A percentile compares a stretch with the other conserved stretches of the same genome.
phyloP scores from a whole-genome alignment of 2,888 invertebrate genomes.

The Cryptocheilus praepositus region DNA sequence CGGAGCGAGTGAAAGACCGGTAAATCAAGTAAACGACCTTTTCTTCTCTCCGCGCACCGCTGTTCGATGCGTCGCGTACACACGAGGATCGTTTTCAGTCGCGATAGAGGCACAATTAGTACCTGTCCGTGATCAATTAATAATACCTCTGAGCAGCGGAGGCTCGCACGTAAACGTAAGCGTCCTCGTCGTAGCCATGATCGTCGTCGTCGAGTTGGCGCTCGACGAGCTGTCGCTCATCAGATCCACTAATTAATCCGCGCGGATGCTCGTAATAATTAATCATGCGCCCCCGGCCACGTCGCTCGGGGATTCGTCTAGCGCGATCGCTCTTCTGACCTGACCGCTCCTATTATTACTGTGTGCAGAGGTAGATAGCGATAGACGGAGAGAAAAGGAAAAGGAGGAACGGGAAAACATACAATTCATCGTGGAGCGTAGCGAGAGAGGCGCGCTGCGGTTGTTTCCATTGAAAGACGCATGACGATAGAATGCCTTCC shows the following conservation, averaged over 20 bases:
- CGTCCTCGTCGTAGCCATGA: background rate
- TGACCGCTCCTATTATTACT: constrained; percentile 24
- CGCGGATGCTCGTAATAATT: constrained; percentile 37
- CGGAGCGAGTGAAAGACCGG: constrained; percentile 14
- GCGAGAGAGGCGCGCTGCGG: background rate
- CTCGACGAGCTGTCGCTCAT: constrained; percentile 51
- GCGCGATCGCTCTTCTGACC: constrained; percentile 15
- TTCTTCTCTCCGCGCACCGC: background rate
- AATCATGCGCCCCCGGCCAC: constrained; percentile 36
- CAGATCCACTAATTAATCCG: constrained; percentile 53
- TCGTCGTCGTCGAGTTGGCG: constrained; percentile 42
- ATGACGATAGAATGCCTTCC: background rate
- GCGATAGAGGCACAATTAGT: constrained; percentile 50
- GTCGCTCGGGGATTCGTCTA: constrained; percentile 32
- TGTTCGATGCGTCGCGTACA: background rate
- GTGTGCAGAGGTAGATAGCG: background rate
- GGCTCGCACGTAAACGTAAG: too few species aligned
- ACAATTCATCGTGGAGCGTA: too few species aligned
- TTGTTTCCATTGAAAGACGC: too few species aligned
- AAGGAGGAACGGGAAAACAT: background rate
- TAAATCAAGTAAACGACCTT: background rate
- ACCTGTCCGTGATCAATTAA: constrained; percentile 56
- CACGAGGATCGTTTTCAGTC: constrained; percentile 38
- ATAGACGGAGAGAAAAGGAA: background rate
- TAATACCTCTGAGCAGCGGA: constrained; percentile 37